phyloP scores from a whole-genome alignment of 2,797 vertebrate species.

The Sebastes baramenuke region DNA sequence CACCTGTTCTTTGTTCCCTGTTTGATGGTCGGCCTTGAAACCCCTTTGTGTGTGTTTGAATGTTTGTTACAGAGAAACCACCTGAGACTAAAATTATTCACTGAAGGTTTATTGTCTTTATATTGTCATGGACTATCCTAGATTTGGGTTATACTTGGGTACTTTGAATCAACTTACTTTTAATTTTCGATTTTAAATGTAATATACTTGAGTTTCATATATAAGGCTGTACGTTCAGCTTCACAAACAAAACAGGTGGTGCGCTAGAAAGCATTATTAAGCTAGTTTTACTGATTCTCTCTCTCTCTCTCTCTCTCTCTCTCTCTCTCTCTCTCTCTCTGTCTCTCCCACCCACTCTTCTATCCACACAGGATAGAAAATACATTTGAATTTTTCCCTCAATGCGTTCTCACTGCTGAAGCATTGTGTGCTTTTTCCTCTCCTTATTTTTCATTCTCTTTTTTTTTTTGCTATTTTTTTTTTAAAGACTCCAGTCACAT shows the following conservation, averaged over 20 bases:
- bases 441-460: constrained; percentile 34
- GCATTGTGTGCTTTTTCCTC: constrained; percentile 48
- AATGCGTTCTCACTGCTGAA: constrained; percentile 52
- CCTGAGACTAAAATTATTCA: background rate
- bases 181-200: background rate
- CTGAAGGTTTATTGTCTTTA: background rate
- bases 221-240: background rate
- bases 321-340: constrained; percentile 3
- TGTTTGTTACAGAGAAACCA: background rate
- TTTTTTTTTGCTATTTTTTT: constrained; percentile 68
- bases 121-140: background rate
- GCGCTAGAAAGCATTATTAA: constrained; percentile 29
- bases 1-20: background rate
- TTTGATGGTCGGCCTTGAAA: background rate
- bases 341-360: constrained; percentile 18
- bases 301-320: background rate
- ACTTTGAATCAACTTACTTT: background rate
- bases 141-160: background rate
- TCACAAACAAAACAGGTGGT: constrained; percentile 13
- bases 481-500: constrained; percentile 99
- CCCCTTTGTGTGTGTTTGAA: background rate
- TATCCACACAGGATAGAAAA: constrained; percentile 51
- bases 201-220: background rate
- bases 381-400: constrained; percentile 50
- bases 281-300: constrained; percentile 26